Base-by-base conservation (phyloP, 2,888 invertebrate genomes). In the Zygogramma bicolorata region DNA sequence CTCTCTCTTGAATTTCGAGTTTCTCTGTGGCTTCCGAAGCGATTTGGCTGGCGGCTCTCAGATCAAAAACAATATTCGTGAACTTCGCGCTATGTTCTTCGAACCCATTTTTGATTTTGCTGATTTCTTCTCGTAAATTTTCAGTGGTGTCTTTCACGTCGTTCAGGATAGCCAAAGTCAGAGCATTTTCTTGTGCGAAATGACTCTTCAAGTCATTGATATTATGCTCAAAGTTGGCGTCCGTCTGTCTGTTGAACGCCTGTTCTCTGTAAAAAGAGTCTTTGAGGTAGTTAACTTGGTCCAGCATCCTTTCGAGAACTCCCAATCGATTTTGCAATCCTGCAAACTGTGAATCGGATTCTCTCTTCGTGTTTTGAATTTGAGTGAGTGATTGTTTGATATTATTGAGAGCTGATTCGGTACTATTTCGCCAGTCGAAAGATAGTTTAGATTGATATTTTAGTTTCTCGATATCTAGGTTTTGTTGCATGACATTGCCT, bases 1-100 rank as follows among this genome's bases (percentile, higher is more conserved):
- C 85, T n/a, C 84, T 85, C 13, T 88, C 87, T 8, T 90, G 81
- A 38, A 87, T 87, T 65, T 90, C 89, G 38, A 90, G 85, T 73
- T 88, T 90, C 42, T 90, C 89, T 18, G 88, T 87, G 8, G 88
- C 88, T 78, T 89, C 90, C 38, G 87, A 87, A 0, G 89, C 87
- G 61, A 88, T 88, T 76, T 88, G 88, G 73, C 87, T 89, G 70
- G 89, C 85, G 13, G 88, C 86, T 79, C 88, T 88, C 0, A 89
- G 84, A 79, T 90, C 90, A 68, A 87, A 89, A 75, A 88, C 86
- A 13, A 90, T 77, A 25, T 85, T 85, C 1, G 88, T 85, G 70
- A 89, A 88, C 81, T 89, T 90, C 0, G 86, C 81, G 53, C 83
- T 87, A 34, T 88, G 79, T 71, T 89, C 88, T n/a, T 85, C 85